Evolutionary conservation across 1,140 invertebrate species (phyloP).

Genomic region (Drosophila nebulosa): DNA sequence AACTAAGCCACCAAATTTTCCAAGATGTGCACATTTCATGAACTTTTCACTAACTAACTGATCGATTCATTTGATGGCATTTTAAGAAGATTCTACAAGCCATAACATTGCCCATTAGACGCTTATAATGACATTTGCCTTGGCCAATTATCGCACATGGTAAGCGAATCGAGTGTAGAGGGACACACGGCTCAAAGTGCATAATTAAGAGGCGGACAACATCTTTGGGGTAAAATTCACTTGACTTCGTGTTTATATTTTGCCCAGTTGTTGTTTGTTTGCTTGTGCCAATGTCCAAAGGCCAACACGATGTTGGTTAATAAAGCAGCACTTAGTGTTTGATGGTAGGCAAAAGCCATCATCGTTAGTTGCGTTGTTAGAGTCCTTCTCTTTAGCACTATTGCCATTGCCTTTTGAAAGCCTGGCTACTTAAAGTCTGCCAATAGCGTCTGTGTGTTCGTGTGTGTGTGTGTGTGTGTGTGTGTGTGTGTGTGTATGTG

Average conservation of each 20-base stretch:
- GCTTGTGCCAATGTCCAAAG: neutral
- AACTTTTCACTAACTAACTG: neutral
- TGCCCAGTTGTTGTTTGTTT: constrained; percentile 27
- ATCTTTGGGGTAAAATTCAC: constrained; percentile 10
- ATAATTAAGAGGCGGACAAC: constrained; percentile 45
- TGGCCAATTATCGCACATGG: constrained; percentile 38
- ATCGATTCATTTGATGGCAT: constrained; percentile 29
- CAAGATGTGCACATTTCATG: neutral
- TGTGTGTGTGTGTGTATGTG: constrained; percentile 7
- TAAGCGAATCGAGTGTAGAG: constrained; percentile 24
- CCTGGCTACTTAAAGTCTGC: constrained; percentile 49
- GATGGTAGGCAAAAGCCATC: constrained; percentile 28
- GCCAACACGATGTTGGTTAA: constrained; percentile 47
- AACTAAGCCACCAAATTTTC: neutral
- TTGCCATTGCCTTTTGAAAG: constrained; percentile 17
- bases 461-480: constrained; percentile 12
- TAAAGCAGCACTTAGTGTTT: constrained; percentile 67
- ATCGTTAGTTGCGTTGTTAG: neutral
- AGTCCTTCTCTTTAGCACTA: constrained; percentile 10
- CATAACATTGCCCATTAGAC: constrained; percentile 41
- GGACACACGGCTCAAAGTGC: constrained; percentile 45
- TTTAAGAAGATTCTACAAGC: constrained; percentile 3
- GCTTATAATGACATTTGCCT: constrained; percentile 47
- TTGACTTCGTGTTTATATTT: neutral
- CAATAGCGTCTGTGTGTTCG: constrained; percentile 6